phyloP scores from a whole-genome alignment of 2,797 vertebrate genomes.

The Eulemur albifrons region DNA sequence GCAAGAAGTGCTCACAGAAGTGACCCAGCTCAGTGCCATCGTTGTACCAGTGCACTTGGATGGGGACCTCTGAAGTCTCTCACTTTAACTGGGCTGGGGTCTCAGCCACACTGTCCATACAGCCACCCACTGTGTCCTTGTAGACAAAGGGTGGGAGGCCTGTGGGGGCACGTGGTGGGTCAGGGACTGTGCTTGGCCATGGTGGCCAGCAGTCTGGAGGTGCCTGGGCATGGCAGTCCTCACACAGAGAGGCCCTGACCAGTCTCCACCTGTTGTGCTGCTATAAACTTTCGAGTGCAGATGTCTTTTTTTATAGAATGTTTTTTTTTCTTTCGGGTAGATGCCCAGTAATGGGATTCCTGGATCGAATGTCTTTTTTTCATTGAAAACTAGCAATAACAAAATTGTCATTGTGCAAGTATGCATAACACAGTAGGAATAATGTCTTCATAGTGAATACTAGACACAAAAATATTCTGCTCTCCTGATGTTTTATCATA shows the following conservation, averaged over 20 bases:
- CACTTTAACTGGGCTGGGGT: constrained; percentile 75
- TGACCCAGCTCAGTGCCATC: constrained; percentile 87
- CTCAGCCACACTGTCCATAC: constrained; percentile 51
- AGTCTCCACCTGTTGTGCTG: background rate
- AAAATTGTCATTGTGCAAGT: background rate
- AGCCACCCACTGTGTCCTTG: constrained; percentile 73
- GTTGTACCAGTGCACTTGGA: constrained; percentile 79
- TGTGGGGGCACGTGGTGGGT: constrained; percentile 29
- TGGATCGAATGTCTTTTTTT: background rate
- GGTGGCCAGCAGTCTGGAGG: fast-evolving
- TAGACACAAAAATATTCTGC: background rate
- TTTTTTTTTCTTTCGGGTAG: no score
- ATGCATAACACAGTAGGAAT: background rate
- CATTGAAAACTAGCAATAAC: background rate
- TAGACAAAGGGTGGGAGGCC: constrained; percentile 76
- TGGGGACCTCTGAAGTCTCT: constrained; percentile 78
- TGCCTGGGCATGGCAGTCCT: background rate
- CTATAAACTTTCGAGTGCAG: no score
- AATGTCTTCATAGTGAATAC: background rate
- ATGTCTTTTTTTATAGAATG: no score
- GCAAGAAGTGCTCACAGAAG: constrained; percentile 80
- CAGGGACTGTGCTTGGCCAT: fast-evolving
- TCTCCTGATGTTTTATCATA: background rate
- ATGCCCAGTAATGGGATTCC: no score
- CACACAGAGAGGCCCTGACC: background rate